Evolutionary conservation across 2,797 vertebrate genomes (phyloP), one percentile per base, ranked within the genome.

Genomic region (Myoxocephalus aenaeus): DNA sequence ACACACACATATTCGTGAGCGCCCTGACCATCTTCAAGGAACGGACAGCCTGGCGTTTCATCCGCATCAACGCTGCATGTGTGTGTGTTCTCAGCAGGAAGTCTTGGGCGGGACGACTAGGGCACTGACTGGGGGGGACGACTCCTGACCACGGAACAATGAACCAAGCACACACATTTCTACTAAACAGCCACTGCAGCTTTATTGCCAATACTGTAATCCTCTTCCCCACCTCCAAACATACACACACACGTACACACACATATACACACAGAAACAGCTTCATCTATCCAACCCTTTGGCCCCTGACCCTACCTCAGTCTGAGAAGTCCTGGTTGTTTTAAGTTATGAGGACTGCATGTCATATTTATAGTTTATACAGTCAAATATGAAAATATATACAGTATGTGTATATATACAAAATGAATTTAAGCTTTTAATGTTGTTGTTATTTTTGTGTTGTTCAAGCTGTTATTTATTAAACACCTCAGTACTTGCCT

Each of bases 291-390:
- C 73, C 79, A 88, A 72, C 70, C 73, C 82, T 80, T 86, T 79
- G 62, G 81, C 87, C 90, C 92, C 93, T 91, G 85, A 93, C 94
- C 94, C 95, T 95, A 95, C 95, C 98, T 99, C 98, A 99, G 93
- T 93, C 96, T 94, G 94, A 98, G 96, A 98, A 97, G 97, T 98
- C 96, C 97, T 95, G 91, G 92, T 94, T 87, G 82, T 92, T 97
- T 93, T 99, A 99, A 99, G 93, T 99, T 99, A 99, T 98, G 95
- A 96, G 94, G 95, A 97, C 96, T 96, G 96, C 97, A 98, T 98
- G 96, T 95, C 96, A 96, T 97, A 99, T 99, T 99, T 99, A 99
- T 98, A 96, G 96, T 98, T 98, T 98, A 97, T 98, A 99, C 96
- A 95, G 93, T 96, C 96, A 96, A 96, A 96, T 94, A 94, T 93